Percentiles rank a stretch among this genome's conserved stretches.
Conservation (phyloP, 1,140 invertebrate species). For the Drosophila sturtevanti region DNA sequence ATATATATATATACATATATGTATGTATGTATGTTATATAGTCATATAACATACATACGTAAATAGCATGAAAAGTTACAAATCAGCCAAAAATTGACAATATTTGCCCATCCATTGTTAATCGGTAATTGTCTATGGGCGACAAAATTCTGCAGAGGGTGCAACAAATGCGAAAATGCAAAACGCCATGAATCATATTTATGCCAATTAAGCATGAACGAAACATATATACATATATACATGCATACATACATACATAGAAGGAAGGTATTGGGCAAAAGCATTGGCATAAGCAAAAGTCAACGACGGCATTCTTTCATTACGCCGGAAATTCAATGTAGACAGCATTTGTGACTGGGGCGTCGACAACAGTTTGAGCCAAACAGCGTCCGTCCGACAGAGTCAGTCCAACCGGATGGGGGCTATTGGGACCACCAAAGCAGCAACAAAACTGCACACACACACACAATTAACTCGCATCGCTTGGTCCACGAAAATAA, state of each 20-base stretch:
- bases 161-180: conserved; percentile 48
- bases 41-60: conserved; percentile 10
- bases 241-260: too few species aligned
- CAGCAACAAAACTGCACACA: conserved; percentile 63
- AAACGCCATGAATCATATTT: conserved; percentile 79
- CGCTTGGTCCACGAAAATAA: conserved; percentile 33
- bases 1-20: too few species aligned
- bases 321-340: conserved; percentile 77
- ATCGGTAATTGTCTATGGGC: conserved; percentile 33
- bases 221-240: too few species aligned
- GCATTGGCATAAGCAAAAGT: conserved; percentile 38
- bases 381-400: conserved; percentile 1
- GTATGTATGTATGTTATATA: too few species aligned
- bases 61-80: neutral
- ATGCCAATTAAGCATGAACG: conserved; percentile 78
- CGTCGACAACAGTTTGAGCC: conserved; percentile 64
- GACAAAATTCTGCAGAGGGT: conserved; percentile 41
- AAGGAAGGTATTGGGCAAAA: conserved; percentile 53
- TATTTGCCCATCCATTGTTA: too few species aligned
- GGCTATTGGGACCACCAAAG: conserved; percentile 78
- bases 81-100: conserved; percentile 24
- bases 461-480: conserved; percentile 58
- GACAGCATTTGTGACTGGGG: conserved; percentile 75
- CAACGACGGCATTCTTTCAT: conserved; percentile 73
- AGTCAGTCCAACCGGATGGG: conserved; percentile 62